phyloP scores from a whole-genome alignment of 2,888 invertebrate species.

The Abscondita cerata region DNA sequence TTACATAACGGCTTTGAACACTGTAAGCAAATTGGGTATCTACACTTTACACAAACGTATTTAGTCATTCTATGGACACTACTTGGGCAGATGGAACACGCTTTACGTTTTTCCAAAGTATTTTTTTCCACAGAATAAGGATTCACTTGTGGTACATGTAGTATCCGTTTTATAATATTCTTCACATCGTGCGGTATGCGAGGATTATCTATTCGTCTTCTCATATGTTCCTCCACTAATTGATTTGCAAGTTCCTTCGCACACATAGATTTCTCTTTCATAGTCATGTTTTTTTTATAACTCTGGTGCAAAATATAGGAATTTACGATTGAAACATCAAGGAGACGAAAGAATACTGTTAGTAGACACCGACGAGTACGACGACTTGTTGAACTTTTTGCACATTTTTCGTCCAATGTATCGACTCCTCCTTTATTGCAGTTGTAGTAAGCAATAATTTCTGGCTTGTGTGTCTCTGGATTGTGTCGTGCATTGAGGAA shows the following conservation, averaged over 20 bases:
- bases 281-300: not conserved
- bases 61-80: not conserved
- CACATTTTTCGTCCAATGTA: conserved; percentile 18
- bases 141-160: conserved; percentile 65
- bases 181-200: not conserved
- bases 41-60: not conserved
- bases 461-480: conserved; percentile 29
- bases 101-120: conserved; percentile 67
- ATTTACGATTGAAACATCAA: conserved; percentile 1
- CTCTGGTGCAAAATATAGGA: not conserved
- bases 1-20: not conserved
- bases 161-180: not conserved
- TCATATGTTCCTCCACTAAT: not conserved
- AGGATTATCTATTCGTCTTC: not conserved
- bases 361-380: not conserved
- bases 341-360: not conserved
- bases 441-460: conserved; percentile 25
- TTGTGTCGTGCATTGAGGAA: conserved; percentile 26
- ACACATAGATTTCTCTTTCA: not conserved
- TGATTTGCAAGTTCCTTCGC: not conserved
- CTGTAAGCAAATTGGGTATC: conserved; percentile 29
- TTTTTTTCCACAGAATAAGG: conserved; percentile 68
- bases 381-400: conserved; percentile 9
- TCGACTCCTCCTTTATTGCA: conserved; percentile 23
- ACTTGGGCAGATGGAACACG: conserved; percentile 61